A percentile compares a stretch with the other conserved stretches of the same genome.
phyloP scores from a whole-genome alignment of 2,888 invertebrate genomes.

The Megamerina dolium region DNA sequence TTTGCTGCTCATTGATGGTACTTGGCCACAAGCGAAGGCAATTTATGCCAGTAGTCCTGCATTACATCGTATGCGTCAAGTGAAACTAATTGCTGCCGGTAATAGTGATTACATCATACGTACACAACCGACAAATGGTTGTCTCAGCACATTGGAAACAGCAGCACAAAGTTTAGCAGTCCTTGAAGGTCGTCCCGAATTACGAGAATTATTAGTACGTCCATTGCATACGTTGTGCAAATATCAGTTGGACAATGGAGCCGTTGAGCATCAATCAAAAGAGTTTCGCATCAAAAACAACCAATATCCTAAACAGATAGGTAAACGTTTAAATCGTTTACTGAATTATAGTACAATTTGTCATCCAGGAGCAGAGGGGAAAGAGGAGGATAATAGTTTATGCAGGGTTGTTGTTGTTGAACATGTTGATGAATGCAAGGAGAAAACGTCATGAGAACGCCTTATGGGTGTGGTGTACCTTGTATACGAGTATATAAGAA shows the following conservation, averaged over 20 bases:
- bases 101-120: constrained; percentile 86
- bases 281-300: constrained; percentile 78
- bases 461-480: too few relatives aligned
- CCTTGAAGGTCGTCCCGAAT: constrained; percentile 62
- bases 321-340: constrained; percentile 64
- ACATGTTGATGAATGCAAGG: too few relatives aligned
- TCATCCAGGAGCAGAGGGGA: constrained; percentile 17
- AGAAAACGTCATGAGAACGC: too few relatives aligned
- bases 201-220: constrained; percentile 62
- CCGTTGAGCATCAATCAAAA: constrained; percentile 89
- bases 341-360: constrained; percentile 41
- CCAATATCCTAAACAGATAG: constrained; percentile 72
- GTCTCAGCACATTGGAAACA: constrained; percentile 71
- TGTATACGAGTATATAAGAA: not conserved
- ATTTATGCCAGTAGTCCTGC: constrained; percentile 78
- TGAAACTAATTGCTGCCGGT: constrained; percentile 67
- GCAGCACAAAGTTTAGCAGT: constrained; percentile 56
- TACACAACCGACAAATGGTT: constrained; percentile 88
- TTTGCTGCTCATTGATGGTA: constrained; percentile 83
- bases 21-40: constrained; percentile 93
- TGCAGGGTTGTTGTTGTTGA: too few relatives aligned
- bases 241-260: constrained; percentile 85
- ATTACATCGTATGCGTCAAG: constrained; percentile 69
- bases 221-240: constrained; percentile 79
- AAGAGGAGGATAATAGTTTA: too few relatives aligned